Conservation (phyloP, 2,888 invertebrate species). For the Andrena hattorfiana region DNA sequence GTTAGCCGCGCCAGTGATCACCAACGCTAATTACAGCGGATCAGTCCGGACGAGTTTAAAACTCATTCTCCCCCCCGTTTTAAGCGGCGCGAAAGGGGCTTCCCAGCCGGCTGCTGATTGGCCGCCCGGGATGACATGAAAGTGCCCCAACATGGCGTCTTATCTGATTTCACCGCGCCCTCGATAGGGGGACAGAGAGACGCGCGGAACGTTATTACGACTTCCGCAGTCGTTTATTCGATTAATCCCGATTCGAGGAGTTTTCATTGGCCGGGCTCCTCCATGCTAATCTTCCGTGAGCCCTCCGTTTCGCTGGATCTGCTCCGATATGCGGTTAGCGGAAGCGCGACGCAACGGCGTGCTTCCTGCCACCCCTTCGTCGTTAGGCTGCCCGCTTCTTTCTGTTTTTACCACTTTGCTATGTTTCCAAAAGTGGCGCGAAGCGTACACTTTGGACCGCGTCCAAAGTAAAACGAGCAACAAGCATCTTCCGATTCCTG, state of each 20-base stretch:
- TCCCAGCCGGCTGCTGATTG: slow-evolving; percentile 81
- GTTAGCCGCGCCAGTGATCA: slow-evolving; percentile 84
- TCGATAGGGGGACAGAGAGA: slow-evolving; percentile 54
- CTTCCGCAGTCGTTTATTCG: slow-evolving; percentile 60
- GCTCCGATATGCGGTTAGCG: slow-evolving; percentile 9
- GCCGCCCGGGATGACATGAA: slow-evolving; percentile 82
- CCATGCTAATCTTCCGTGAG: slow-evolving; percentile 40
- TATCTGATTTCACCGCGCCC: slow-evolving; percentile 80
- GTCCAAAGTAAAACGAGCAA: background rate
- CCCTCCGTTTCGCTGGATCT: slow-evolving; percentile 24
- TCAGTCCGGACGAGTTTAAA: slow-evolving; percentile 83
- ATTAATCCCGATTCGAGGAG: slow-evolving; percentile 62
- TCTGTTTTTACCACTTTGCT: background rate
- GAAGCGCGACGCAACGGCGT: slow-evolving; percentile 9
- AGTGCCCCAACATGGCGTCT: slow-evolving; percentile 84
- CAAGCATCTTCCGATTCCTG: background rate
- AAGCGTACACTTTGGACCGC: too few species aligned
- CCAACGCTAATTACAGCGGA: slow-evolving; percentile 84
- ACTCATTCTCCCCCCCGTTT: slow-evolving; percentile 80
- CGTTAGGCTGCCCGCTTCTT: background rate
- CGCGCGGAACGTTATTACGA: slow-evolving; percentile 67
- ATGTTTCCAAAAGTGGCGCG: too few species aligned
- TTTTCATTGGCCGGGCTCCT: slow-evolving; percentile 18
- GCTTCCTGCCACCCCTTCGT: background rate
- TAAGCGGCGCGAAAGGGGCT: slow-evolving; percentile 81